Evolutionary conservation across 2,888 invertebrate species (phyloP).

Genomic region (Cephus rjabovi): DNA sequence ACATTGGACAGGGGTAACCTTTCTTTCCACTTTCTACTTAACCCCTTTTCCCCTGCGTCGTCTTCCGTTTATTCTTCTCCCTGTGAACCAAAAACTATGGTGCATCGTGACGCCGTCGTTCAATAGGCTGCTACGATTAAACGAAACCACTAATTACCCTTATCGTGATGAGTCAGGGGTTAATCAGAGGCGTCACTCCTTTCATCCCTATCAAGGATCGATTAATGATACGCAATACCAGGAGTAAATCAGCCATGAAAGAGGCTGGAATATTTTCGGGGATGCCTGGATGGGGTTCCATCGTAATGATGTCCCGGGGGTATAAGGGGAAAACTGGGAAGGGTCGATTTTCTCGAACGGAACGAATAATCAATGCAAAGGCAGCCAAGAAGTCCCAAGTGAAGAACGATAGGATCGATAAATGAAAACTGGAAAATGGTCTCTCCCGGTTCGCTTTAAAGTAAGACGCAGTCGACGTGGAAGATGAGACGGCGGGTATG

Average conservation of each 20-base stretch:
- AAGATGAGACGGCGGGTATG: not conserved
- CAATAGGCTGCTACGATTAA: not conserved
- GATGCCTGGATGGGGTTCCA: not conserved
- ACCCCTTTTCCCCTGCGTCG: not conserved
- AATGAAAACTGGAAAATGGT: not conserved
- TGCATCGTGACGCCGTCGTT: not conserved
- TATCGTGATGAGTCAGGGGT: not conserved
- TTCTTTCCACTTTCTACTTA: not conserved
- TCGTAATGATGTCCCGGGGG: not conserved
- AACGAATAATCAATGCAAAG: slow-evolving; percentile 34
- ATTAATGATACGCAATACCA: not conserved
- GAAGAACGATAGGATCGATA: not conserved
- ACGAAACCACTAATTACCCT: not conserved
- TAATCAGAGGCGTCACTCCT: not conserved
- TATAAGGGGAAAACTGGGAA: not conserved
- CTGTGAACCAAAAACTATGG: not conserved
- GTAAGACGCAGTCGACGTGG: not conserved
- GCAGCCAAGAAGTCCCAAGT: not conserved
- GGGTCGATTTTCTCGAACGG: slow-evolving; percentile 27
- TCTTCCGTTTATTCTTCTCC: not conserved
- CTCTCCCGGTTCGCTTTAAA: not conserved
- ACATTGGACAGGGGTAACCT: not conserved
- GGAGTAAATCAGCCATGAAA: not conserved
- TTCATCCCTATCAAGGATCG: not conserved
- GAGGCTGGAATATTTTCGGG: not conserved